Evolutionary conservation across 2,113 vertebrate genomes (phyloP).

Genomic region (Sclerurus mexicanus): DNA sequence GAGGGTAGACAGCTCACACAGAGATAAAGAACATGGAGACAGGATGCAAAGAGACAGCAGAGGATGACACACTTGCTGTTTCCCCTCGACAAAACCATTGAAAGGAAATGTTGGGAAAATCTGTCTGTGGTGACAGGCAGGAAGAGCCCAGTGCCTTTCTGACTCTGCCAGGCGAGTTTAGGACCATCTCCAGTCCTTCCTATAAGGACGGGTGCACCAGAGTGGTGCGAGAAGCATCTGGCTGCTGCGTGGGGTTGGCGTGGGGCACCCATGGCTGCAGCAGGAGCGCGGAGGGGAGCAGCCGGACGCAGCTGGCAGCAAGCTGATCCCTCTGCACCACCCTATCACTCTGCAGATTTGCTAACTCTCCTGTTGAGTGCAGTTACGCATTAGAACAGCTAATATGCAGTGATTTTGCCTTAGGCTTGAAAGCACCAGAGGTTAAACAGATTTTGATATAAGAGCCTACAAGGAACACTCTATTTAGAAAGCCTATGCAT

Average conservation of each 20-base stretch:
- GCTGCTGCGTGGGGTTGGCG: fast-evolving
- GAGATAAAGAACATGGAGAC: neutral
- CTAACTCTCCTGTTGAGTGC: constrained; percentile 50
- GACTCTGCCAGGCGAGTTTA: neutral
- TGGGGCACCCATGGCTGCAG: neutral
- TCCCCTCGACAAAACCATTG: neutral
- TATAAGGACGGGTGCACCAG: neutral
- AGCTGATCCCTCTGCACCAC: neutral
- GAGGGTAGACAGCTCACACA: neutral
- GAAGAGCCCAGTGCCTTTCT: neutral
- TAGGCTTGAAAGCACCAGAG: constrained; percentile 68
- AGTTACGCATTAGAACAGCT: constrained; percentile 47
- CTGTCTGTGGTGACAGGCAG: neutral
- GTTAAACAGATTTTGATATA: constrained; percentile 76
- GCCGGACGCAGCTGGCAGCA: neutral
- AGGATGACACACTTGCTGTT: neutral
- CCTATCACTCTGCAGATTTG: constrained; percentile 45
- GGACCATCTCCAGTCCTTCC: neutral
- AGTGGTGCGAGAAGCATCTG: neutral
- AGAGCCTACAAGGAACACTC: constrained; percentile 71
- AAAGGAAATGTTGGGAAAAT: neutral
- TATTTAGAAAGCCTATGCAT: constrained; percentile 70
- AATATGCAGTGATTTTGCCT: constrained; percentile 54
- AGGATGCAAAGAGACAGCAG: neutral
- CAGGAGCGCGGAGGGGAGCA: neutral